Evolutionary conservation across 2,113 vertebrate species (phyloP).

Genomic region (Scomber japonicus): DNA sequence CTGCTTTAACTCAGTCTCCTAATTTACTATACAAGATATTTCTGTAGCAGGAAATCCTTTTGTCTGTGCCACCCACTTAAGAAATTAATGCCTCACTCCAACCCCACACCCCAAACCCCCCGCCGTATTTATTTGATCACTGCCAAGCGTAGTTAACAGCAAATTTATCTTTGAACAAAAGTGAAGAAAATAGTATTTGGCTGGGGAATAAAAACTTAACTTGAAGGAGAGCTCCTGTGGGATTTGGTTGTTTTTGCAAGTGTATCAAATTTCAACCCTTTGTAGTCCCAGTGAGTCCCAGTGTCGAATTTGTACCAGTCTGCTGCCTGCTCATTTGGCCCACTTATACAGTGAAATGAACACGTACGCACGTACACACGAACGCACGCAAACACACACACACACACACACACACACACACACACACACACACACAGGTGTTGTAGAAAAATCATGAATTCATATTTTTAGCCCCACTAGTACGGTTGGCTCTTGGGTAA

Average conservation of each 20-base stretch:
- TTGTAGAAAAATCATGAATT: background rate
- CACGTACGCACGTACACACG: constrained; percentile 19
- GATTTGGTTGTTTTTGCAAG: constrained; percentile 60
- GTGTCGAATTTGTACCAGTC: constrained; percentile 54
- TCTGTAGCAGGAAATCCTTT: constrained; percentile 38
- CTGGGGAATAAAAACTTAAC: constrained; percentile 54
- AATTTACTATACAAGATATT: background rate
- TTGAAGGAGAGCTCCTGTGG: constrained; percentile 57
- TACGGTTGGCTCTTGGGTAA: background rate
- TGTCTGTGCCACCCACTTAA: constrained; percentile 11
- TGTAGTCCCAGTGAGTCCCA: constrained; percentile 58
- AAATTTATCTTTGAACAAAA: constrained; percentile 64
- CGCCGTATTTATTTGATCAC: constrained; percentile 49
- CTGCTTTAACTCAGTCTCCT: background rate
- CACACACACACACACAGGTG: constrained; percentile 16
- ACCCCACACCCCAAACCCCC: background rate
- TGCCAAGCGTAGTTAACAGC: constrained; percentile 51
- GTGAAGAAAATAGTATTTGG: constrained; percentile 36
- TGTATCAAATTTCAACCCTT: constrained; percentile 59
- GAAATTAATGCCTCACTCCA: constrained; percentile 23
- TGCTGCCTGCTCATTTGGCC: constrained; percentile 42
- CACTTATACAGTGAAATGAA: constrained; percentile 45
- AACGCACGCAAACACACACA: no score
- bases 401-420: constrained; percentile 16
- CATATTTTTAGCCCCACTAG: background rate